A percentile compares a stretch with the other conserved stretches of the same genome.
These are phyloP conservation scores for Rhopilema esculentum DNA, from an alignment of 30 jellyfish, hydroid and myxozoan species.

Conservation along the genomic window DNA sequence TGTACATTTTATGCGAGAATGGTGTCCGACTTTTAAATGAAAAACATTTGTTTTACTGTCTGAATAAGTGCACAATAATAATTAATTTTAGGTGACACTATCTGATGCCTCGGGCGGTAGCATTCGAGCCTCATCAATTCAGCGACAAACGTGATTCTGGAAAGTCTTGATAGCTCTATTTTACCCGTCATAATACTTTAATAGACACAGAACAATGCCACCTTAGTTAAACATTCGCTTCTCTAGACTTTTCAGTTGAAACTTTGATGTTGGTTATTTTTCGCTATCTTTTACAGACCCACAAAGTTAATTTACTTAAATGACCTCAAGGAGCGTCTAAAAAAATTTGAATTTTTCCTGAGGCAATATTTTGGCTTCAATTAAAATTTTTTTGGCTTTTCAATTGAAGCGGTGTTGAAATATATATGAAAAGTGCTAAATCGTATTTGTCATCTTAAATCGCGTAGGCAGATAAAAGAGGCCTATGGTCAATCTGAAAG, in stretches of 20 bases:
- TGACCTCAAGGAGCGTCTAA: background rate
- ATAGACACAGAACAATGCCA: too few species aligned
- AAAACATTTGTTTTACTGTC: too few species aligned
- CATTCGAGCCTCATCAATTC: too few species aligned
- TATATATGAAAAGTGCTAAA: background rate
- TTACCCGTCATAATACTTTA: too few species aligned
- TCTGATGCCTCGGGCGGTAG: too few species aligned
- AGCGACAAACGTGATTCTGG: too few species aligned
- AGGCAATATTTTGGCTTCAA: background rate
- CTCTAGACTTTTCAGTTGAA: background rate
- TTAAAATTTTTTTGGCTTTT: background rate
- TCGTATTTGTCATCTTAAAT: background rate
- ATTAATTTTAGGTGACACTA: too few species aligned
- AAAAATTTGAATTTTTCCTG: background rate
- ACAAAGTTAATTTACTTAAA: background rate
- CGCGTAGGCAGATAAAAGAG: background rate
- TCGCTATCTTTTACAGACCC: background rate
- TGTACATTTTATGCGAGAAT: too few species aligned
- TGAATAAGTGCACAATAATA: too few species aligned
- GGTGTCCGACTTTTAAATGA: too few species aligned
- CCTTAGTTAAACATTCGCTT: background rate
- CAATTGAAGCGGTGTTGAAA: background rate
- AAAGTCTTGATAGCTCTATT: too few species aligned
- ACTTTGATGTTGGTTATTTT: too few species aligned
- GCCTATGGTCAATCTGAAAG: background rate